These are phyloP conservation scores for Ethmia dodecea DNA, from an alignment of 2,888 invertebrate species.

Conservation along the genomic window DNA sequence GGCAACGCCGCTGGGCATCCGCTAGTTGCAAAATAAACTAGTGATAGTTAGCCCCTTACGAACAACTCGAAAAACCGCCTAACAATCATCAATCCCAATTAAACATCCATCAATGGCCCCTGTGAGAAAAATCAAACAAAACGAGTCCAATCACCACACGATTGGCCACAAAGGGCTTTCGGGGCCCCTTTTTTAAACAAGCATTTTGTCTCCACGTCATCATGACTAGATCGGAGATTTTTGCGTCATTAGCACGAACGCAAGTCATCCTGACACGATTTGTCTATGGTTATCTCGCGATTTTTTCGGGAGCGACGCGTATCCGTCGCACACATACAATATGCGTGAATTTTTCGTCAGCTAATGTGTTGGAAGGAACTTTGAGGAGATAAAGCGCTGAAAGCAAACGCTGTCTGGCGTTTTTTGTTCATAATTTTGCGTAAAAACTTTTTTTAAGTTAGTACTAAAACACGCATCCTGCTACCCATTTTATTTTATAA, in stretches of 20 bases:
- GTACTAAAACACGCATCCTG: too few relatives aligned
- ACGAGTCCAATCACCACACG: slow-evolving; percentile 44
- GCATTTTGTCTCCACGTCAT: slow-evolving; percentile 48
- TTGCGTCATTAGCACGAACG: slow-evolving; percentile 67
- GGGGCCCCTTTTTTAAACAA: slow-evolving; percentile 51
- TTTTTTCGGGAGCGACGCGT: slow-evolving; percentile 56
- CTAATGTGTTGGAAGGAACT: slow-evolving; percentile 71
- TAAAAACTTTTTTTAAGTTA: too few relatives aligned
- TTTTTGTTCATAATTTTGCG: neutral
- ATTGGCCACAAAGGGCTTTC: slow-evolving; percentile 50
- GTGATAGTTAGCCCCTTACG: slow-evolving; percentile 23
- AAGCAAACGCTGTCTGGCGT: slow-evolving; percentile 46
- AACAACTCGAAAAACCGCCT: slow-evolving; percentile 29
- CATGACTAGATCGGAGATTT: slow-evolving; percentile 57
- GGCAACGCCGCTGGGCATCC: too few relatives aligned
- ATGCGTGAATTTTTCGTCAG: slow-evolving; percentile 61
- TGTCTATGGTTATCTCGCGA: slow-evolving; percentile 69
- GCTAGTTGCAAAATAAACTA: too few relatives aligned
- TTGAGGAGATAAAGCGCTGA: slow-evolving; percentile 58
- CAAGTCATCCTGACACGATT: slow-evolving; percentile 67
- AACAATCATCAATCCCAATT: slow-evolving; percentile 72
- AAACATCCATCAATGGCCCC: slow-evolving; percentile 50
- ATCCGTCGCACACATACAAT: slow-evolving; percentile 60
- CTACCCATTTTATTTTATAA: too few relatives aligned
- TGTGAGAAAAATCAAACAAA: slow-evolving; percentile 71